These are phyloP conservation scores for Pogonocherus hispidulus DNA, from an alignment of 2,888 invertebrate species.

Conservation along the genomic window DNA sequence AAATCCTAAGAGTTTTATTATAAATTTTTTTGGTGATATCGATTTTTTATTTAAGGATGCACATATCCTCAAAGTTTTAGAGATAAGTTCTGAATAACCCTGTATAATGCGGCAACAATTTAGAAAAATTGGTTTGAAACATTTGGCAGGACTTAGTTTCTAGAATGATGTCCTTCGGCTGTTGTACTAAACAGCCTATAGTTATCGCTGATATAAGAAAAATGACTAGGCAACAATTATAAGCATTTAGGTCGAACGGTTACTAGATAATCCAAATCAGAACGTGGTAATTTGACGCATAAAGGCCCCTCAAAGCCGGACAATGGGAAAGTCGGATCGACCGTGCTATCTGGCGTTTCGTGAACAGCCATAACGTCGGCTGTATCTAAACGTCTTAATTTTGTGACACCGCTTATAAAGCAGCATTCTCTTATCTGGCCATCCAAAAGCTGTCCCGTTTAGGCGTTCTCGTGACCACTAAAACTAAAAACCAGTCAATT, in stretches of 20 bases:
- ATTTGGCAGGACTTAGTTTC: too few relatives aligned
- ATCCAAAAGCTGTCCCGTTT: slow-evolving; percentile 42
- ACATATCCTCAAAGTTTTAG: too few relatives aligned
- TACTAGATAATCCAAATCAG: neutral
- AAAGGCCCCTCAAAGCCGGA: neutral
- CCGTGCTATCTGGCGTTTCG: neutral
- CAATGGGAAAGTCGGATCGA: neutral
- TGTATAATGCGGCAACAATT: too few relatives aligned
- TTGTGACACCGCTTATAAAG: slow-evolving; percentile 51
- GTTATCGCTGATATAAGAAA: neutral
- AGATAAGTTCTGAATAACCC: too few relatives aligned
- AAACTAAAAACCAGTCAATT: slow-evolving; percentile 66
- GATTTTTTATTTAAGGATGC: too few relatives aligned
- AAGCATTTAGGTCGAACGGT: neutral
- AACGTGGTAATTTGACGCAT: neutral
- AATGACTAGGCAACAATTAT: neutral
- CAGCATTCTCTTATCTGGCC: slow-evolving; percentile 39
- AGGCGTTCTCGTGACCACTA: slow-evolving; percentile 53
- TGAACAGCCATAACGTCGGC: slow-evolving; percentile 17
- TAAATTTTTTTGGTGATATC: too few relatives aligned
- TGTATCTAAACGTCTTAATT: slow-evolving; percentile 52
- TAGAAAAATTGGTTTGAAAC: too few relatives aligned
- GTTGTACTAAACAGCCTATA: too few relatives aligned
- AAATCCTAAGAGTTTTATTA: too few relatives aligned
- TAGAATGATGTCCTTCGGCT: too few relatives aligned